Base-by-base conservation (phyloP, 2,113 vertebrate genomes). In the Piliocolobus tephrosceles region DNA sequence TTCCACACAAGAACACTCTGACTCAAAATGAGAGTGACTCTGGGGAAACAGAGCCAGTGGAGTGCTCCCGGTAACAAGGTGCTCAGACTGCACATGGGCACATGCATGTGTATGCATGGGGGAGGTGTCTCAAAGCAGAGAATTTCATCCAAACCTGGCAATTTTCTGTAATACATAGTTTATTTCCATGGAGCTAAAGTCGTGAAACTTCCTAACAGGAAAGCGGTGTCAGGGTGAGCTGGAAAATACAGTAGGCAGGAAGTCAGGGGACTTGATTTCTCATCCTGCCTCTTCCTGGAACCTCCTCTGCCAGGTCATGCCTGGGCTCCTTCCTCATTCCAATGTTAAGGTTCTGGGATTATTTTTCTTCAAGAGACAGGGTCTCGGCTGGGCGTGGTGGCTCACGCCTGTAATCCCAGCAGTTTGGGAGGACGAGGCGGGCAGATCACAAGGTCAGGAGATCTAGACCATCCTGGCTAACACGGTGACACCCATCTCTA, bases 201-300 rank as follows among this genome's bases (percentile, higher is more conserved):
- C 40, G 18, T 1, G 40, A 52, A 32, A 13, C 91, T 96, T 52
- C 30, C 88, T 20, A 66, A 1, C 16, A 87, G 66, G 64, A 94
- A 94, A 8, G 55, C 61, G 45, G 57, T 52, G 32, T 20, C 3
- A 11, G 64, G 52, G 17, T 40, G 50, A 94, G 45, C 72, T 66
- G 91, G 89, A 57, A 97, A 88, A 86, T 75, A 50, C 32, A 78
- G 50, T 7, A 32, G 38, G 17, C 61, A 72, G 86, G 78, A 64
- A 18, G 95, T 95, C 16, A 6, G 22, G 38, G 35, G 47, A 57
- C 35, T 43, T 20, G 32, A 10, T 18, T 47, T 64, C 52, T 84
- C 72, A 66, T 17, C 75, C 45, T 27, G 80, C 83, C n/a, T 30
- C 25, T 85, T 55, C 84, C 30, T 35, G 55, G 35, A 52, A 40